A percentile compares a stretch with the other conserved stretches of the same genome.
Evolutionary conservation across 2,888 invertebrate species (phyloP).

Genomic region (Clunio marinus): DNA sequence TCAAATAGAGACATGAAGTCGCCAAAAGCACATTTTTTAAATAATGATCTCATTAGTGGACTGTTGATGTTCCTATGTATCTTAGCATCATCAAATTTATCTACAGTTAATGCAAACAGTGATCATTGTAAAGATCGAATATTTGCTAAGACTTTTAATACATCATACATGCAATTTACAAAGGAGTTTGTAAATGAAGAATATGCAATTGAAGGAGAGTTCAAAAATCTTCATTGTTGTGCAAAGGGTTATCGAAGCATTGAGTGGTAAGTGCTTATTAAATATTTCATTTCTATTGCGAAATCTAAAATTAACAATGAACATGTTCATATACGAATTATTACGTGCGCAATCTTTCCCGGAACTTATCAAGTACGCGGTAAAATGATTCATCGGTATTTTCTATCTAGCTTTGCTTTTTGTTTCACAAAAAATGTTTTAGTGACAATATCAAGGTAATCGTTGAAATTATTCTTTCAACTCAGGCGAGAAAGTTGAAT

Average conservation of each 20-base stretch:
- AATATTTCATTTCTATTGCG: too few species aligned
- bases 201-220: conserved; percentile 63
- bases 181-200: conserved; percentile 66
- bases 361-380: too few species aligned
- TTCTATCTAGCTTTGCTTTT: too few species aligned
- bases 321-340: too few species aligned
- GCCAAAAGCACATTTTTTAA: neutral
- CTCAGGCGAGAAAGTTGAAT: too few species aligned
- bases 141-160: conserved; percentile 47
- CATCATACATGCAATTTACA: conserved; percentile 66
- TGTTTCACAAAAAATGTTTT: too few species aligned
- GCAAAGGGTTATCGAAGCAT: conserved; percentile 72
- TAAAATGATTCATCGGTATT: too few species aligned
- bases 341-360: too few species aligned
- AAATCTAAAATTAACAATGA: too few species aligned
- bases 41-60: conserved; percentile 7
- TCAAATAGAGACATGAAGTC: neutral
- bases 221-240: conserved; percentile 74
- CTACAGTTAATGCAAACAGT: conserved; percentile 39
- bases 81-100: neutral
- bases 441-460: too few species aligned
- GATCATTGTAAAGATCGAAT: conserved; percentile 41
- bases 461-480: too few species aligned
- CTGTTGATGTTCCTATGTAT: neutral
- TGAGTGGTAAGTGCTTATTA: conserved; percentile 68